Evolutionary conservation across 2,888 invertebrate species (phyloP).

Genomic region (Julus scanicus): DNA sequence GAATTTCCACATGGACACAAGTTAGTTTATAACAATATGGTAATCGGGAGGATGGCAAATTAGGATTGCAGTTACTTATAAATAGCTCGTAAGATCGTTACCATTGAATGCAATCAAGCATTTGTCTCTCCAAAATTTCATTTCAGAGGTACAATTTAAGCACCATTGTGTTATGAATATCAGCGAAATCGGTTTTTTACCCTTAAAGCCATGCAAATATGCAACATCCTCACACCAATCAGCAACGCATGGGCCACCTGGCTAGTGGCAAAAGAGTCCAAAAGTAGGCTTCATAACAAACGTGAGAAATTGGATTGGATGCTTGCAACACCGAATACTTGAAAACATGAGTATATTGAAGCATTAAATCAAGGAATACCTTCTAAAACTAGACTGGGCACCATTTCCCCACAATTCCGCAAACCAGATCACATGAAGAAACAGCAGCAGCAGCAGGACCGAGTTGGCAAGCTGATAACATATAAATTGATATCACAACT

Average conservation of each 20-base stretch:
- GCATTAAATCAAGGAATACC: slow-evolving; percentile 38
- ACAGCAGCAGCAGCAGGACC: slow-evolving; percentile 16
- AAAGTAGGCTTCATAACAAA: not conserved
- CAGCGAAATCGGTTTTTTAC: not conserved
- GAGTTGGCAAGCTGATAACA: slow-evolving; percentile 31
- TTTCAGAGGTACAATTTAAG: not conserved
- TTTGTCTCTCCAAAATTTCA: slow-evolving; percentile 3
- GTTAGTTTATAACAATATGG: not conserved
- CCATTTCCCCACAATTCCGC: slow-evolving; percentile 35
- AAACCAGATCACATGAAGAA: slow-evolving; percentile 35
- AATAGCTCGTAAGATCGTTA: not conserved
- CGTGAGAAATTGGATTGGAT: slow-evolving; percentile 19
- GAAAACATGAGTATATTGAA: slow-evolving; percentile 19
- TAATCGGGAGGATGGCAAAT: not conserved
- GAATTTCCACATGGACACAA: not conserved
- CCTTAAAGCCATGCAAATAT: not conserved
- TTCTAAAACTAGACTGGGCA: slow-evolving; percentile 32
- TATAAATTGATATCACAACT: slow-evolving; percentile 6
- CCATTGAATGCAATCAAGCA: not conserved
- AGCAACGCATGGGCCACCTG: not conserved
- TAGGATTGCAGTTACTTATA: not conserved
- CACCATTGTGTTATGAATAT: not conserved
- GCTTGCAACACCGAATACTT: slow-evolving; percentile 14
- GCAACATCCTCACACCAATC: not conserved
- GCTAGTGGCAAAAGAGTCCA: not conserved